These are phyloP conservation scores for Sigmodon hispidus DNA, from an alignment of 2,113 vertebrate species.

Conservation along the genomic window DNA sequence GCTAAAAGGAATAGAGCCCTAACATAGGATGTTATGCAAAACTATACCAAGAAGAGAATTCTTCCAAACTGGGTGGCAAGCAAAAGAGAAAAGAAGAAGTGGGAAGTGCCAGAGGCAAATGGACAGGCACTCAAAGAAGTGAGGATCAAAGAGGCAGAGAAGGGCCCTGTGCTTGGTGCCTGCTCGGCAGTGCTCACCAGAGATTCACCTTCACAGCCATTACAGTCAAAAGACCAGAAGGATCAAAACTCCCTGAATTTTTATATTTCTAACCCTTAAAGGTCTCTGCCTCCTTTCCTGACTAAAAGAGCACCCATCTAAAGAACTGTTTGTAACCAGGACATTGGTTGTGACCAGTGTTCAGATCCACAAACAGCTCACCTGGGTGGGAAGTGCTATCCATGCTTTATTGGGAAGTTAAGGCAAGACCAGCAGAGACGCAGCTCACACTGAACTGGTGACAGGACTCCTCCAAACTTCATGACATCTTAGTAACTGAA, in stretches of 20 bases:
- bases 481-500: not conserved
- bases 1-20: not conserved
- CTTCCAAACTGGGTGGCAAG: not conserved
- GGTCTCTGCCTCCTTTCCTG: not conserved
- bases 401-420: not conserved
- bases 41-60: not conserved
- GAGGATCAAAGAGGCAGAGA: too few relatives aligned
- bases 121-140: not conserved
- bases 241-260: not conserved
- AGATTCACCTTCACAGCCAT: too few relatives aligned
- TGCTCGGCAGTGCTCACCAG: too few relatives aligned
- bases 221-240: not conserved
- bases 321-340: not conserved
- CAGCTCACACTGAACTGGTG: too few relatives aligned
- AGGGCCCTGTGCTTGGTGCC: too few relatives aligned
- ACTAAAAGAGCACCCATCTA: not conserved
- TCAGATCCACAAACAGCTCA: not conserved
- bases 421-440: not conserved
- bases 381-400: not conserved
- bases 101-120: accelerated
- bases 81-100: not conserved
- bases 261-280: not conserved
- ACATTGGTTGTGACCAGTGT: too few relatives aligned
- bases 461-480: too few relatives aligned
- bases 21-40: not conserved